Evolutionary conservation across 2,797 vertebrate genomes (phyloP), one percentile per base, ranked within the genome.

Genomic region (Arremon aurantiirostris): DNA sequence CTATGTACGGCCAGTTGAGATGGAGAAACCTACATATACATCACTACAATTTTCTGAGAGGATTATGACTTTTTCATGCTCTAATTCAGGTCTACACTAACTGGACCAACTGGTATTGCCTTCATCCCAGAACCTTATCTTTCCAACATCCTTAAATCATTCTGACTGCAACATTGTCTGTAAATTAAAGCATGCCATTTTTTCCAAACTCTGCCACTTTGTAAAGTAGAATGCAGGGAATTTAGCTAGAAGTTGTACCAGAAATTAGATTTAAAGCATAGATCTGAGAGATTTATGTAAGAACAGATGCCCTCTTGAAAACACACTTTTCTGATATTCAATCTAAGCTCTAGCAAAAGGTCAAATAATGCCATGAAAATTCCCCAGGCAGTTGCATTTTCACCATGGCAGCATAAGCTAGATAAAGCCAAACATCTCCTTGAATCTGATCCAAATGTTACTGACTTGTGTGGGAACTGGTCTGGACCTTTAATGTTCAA

Each of bases 371-470:
- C 42, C 69, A 46, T 83, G 61, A 91, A 91, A 96, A 95, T 72
- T 94, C 72, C 69, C 76, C 35, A 65, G 42, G 55, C 70, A 90
- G 17, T 8, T 87, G 71, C 30, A 79, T 86, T 94, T 84, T 44
- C 60, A 95, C 66, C 63, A 84, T 50, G n/a, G 93, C 66, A 93
- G 88, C 59, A 70, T 28, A 84, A 92, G 30, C 44, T 55, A 90
- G 73, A 88, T 52, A 76, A 95, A 93, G 55, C 13, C 80, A 95
- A 90, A 89, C n/a, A 89, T 90, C 52, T 72, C 63, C 75, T 56
- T 77, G 88, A 82, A 81, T 82, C 26, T 66, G 44, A 90, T 79
- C 44, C 86, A 93, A 81, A 30, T 52, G 34, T 82, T 78, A 57
- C 32, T 50, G 57, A 87, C 35, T 66, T 52, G 9, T 63, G 59